Evolutionary conservation across 1,140 invertebrate genomes (phyloP).

Genomic region (Gryllus bimaculatus): DNA sequence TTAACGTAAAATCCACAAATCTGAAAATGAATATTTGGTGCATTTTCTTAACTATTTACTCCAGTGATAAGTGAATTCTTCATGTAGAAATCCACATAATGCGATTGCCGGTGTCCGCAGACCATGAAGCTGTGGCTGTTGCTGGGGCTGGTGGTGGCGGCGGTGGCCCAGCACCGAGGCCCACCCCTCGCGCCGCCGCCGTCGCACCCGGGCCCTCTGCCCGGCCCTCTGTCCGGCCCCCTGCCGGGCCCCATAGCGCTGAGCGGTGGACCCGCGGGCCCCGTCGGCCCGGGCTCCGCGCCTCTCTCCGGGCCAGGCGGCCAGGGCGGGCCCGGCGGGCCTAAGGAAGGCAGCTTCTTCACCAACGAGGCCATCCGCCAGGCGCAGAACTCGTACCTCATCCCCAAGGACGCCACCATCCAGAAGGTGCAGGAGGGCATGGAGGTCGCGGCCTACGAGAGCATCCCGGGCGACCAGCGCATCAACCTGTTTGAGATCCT

Average conservation of each 20-base stretch:
- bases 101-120: neutral
- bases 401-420: constrained; percentile 74
- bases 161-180: neutral
- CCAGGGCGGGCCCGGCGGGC: neutral
- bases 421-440: constrained; percentile 78
- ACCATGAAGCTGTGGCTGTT: neutral
- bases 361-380: constrained; percentile 77
- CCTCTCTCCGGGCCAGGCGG: neutral
- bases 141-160: neutral
- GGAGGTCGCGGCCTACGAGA: constrained; percentile 70
- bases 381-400: constrained; percentile 70
- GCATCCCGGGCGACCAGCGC: constrained; percentile 69
- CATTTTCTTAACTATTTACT: too few relatives aligned
- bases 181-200: too few relatives aligned
- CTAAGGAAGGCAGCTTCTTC: constrained; percentile 63
- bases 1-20: too few relatives aligned
- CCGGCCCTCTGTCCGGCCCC: too few relatives aligned
- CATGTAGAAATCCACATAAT: too few relatives aligned
- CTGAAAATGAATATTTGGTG: too few relatives aligned
- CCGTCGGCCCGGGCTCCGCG: too few relatives aligned
- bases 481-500: constrained; percentile 72
- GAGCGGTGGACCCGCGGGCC: neutral
- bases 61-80: too few relatives aligned
- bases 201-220: too few relatives aligned
- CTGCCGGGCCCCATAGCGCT: too few relatives aligned